These are phyloP conservation scores for Sinonovacula constricta DNA, from an alignment of 1,140 invertebrate genomes.

Conservation along the genomic window DNA sequence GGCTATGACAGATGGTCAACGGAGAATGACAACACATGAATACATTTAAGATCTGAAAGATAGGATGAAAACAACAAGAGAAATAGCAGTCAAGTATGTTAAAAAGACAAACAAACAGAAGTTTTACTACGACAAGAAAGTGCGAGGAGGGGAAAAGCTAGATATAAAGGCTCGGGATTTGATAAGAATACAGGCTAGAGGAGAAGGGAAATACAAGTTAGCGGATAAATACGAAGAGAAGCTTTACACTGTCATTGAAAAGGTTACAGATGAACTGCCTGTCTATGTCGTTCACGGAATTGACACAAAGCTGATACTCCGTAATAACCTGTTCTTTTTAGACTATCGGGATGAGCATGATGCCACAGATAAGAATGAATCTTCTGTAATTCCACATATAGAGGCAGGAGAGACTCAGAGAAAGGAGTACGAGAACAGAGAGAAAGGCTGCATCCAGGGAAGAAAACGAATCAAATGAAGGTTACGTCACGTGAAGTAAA, in stretches of 20 bases:
- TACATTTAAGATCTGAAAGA: too few relatives aligned
- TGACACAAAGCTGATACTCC: background rate
- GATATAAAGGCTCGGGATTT: constrained; percentile 28
- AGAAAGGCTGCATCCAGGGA: background rate
- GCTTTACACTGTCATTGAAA: constrained; percentile 7
- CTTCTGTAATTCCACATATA: too few relatives aligned
- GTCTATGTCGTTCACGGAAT: constrained; percentile 19
- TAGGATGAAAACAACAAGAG: too few relatives aligned
- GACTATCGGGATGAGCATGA: background rate
- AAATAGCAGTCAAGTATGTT: too few relatives aligned
- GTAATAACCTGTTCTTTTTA: constrained; percentile 12
- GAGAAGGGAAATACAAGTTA: constrained; percentile 47
- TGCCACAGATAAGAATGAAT: background rate
- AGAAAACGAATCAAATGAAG: background rate
- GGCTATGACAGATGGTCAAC: too few relatives aligned
- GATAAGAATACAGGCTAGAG: constrained; percentile 10
- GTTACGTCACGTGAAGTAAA: background rate
- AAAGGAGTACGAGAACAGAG: background rate
- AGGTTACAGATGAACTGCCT: constrained; percentile 31
- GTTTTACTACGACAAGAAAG: constrained; percentile 6
- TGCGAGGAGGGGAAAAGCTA: constrained; percentile 12
- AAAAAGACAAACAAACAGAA: too few relatives aligned
- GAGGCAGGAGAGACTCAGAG: background rate
- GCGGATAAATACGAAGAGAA: constrained; percentile 47
- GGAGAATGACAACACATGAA: too few relatives aligned